Evolutionary conservation across 2,797 vertebrate species (phyloP).

Genomic region (Discoglossus pictus): DNA sequence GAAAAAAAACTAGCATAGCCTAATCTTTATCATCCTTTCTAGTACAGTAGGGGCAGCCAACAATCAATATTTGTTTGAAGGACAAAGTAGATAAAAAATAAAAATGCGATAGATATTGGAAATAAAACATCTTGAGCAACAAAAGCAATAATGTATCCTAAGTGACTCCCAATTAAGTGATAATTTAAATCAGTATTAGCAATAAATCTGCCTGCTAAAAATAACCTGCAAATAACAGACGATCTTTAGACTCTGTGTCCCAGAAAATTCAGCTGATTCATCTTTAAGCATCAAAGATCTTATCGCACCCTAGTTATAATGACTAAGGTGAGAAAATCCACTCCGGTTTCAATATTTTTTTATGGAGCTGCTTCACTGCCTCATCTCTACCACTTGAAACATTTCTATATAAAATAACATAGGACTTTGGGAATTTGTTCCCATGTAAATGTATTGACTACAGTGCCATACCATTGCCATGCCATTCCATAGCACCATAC

Average conservation of each 20-base stretch:
- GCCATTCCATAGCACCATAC: no score
- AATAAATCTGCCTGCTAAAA: slow-evolving; percentile 21
- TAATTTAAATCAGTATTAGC: slow-evolving; percentile 14
- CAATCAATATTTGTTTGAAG: not conserved
- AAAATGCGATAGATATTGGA: not conserved
- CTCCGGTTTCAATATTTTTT: not conserved
- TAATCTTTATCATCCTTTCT: no score
- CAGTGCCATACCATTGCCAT: no score
- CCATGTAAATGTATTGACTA: no score
- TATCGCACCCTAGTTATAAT: not conserved
- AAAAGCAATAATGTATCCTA: not conserved
- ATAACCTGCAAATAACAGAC: slow-evolving; percentile 4
- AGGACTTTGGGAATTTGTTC: no score
- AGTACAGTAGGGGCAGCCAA: not conserved
- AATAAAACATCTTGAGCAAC: slow-evolving; percentile 5
- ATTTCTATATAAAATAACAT: no score
- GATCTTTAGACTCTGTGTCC: slow-evolving; percentile 28
- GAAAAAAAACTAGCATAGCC: no score
- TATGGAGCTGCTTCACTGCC: no score
- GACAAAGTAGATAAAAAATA: not conserved
- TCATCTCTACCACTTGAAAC: no score
- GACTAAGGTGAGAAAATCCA: not conserved
- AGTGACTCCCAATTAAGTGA: slow-evolving; percentile 8
- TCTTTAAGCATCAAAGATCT: slow-evolving; percentile 1
- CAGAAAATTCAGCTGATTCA: slow-evolving; percentile 6